phyloP scores from a whole-genome alignment of 2,113 vertebrate species.

The Eupsittula cactorum region DNA sequence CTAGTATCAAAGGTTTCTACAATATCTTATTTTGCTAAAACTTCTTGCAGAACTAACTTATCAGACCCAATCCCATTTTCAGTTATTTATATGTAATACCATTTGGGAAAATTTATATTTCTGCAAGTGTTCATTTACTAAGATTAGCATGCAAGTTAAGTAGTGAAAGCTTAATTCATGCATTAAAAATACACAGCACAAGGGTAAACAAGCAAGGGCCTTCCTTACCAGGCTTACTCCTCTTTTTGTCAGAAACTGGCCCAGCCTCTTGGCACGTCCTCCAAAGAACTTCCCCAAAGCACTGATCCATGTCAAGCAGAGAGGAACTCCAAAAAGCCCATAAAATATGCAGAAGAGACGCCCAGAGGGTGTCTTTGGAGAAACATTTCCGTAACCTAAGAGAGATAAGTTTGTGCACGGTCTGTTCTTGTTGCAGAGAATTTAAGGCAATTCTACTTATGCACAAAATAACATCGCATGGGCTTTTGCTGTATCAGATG shows the following conservation, averaged over 20 bases:
- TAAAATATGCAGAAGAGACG: constrained; percentile 97
- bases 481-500: not conserved
- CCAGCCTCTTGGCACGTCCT: constrained; percentile 93
- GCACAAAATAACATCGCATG: not conserved
- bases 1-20: not conserved
- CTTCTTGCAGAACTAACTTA: not conserved
- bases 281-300: constrained; percentile 98
- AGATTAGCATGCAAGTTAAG: not conserved
- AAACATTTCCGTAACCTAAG: constrained; percentile 95
- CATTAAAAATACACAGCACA: not conserved
- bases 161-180: not conserved
- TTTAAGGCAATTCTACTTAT: not conserved
- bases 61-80: not conserved
- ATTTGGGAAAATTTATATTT: not conserved
- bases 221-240: constrained; percentile 90
- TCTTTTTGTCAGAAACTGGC: constrained; percentile 92
- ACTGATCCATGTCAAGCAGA: constrained; percentile 97
- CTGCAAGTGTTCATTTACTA: not conserved
- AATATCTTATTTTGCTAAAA: not conserved
- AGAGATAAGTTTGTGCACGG: not conserved
- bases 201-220: constrained; percentile 16
- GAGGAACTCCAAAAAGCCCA: constrained; percentile 93
- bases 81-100: not conserved
- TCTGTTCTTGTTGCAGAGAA: not conserved
- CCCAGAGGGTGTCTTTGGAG: constrained; percentile 91